phyloP scores from a whole-genome alignment of 2,113 vertebrate species.

The Rana temporaria region DNA sequence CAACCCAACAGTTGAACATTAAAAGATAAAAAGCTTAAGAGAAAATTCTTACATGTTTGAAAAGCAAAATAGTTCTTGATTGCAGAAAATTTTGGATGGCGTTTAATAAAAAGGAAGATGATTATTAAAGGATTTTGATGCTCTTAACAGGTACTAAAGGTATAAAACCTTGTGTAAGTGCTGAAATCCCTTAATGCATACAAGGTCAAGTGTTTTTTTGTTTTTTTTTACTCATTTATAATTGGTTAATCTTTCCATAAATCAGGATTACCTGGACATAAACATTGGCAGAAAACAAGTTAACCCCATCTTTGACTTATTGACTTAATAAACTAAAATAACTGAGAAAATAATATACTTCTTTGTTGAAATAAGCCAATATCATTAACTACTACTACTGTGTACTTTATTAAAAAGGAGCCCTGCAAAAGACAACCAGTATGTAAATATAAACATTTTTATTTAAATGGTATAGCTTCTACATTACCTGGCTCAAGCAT shows the following conservation, averaged over 20 bases:
- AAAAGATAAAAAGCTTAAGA: constrained; percentile 51
- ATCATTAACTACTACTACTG: too few relatives aligned
- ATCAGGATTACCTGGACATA: constrained; percentile 37
- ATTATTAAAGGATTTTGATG: constrained; percentile 53
- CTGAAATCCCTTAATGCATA: constrained; percentile 51
- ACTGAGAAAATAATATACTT: too few relatives aligned
- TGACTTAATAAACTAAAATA: not conserved
- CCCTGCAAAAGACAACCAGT: too few relatives aligned
- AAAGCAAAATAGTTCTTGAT: constrained; percentile 49
- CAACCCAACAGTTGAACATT: constrained; percentile 19
- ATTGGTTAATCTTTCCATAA: constrained; percentile 42
- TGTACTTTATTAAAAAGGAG: too few relatives aligned
- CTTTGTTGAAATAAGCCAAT: too few relatives aligned
- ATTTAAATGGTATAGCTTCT: too few relatives aligned
- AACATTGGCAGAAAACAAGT: constrained; percentile 21
- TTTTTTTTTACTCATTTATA: constrained; percentile 11
- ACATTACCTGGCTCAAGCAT: too few relatives aligned
- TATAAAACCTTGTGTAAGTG: constrained; percentile 31
- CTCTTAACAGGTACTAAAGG: constrained; percentile 49
- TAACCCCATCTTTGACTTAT: constrained; percentile 23
- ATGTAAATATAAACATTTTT: too few relatives aligned
- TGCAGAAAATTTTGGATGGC: constrained; percentile 37
- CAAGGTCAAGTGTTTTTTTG: constrained; percentile 17
- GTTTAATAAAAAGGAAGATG: constrained; percentile 17
- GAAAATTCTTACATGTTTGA: constrained; percentile 21